A percentile compares a stretch with the other conserved stretches of the same genome.
Evolutionary conservation across 2,797 vertebrate genomes (phyloP).

Genomic region (Sebastes iracundus): DNA sequence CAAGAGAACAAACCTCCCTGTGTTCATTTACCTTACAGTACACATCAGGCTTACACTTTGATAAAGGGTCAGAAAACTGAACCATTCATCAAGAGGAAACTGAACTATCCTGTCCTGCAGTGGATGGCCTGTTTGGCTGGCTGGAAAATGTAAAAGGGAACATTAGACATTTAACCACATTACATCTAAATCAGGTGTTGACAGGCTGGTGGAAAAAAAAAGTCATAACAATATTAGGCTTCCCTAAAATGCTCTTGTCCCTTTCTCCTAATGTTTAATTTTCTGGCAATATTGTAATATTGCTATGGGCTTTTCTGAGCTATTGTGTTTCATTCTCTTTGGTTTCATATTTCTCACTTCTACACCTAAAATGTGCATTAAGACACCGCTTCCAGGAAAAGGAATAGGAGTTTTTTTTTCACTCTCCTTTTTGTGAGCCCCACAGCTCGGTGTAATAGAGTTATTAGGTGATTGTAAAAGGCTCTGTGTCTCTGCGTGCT

Average conservation of each 20-base stretch:
- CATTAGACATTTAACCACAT: slow-evolving; percentile 83
- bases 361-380: slow-evolving; percentile 87
- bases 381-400: slow-evolving; percentile 85
- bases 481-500: slow-evolving; percentile 79
- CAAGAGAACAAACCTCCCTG: slow-evolving; percentile 3
- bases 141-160: slow-evolving; percentile 71
- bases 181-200: slow-evolving; percentile 84
- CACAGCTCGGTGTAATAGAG: slow-evolving; percentile 85
- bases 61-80: slow-evolving; percentile 52
- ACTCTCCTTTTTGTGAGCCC: slow-evolving; percentile 76
- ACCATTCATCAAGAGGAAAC: slow-evolving; percentile 45
- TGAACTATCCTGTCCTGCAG: slow-evolving; percentile 52
- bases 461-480: slow-evolving; percentile 89
- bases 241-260: slow-evolving; percentile 79
- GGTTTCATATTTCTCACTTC: slow-evolving; percentile 86
- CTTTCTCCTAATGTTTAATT: slow-evolving; percentile 86
- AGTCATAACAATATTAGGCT: slow-evolving; percentile 77
- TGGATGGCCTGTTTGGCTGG: slow-evolving; percentile 40
- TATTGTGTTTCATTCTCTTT: slow-evolving; percentile 81
- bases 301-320: slow-evolving; percentile 78
- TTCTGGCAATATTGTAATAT: slow-evolving; percentile 85
- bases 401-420: slow-evolving; percentile 64
- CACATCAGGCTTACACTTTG: slow-evolving; percentile 37
- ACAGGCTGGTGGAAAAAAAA: slow-evolving; percentile 68
- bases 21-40: slow-evolving; percentile 28